phyloP scores from a whole-genome alignment of 2,797 vertebrate genomes.

The Sebastolobus altivelis region DNA sequence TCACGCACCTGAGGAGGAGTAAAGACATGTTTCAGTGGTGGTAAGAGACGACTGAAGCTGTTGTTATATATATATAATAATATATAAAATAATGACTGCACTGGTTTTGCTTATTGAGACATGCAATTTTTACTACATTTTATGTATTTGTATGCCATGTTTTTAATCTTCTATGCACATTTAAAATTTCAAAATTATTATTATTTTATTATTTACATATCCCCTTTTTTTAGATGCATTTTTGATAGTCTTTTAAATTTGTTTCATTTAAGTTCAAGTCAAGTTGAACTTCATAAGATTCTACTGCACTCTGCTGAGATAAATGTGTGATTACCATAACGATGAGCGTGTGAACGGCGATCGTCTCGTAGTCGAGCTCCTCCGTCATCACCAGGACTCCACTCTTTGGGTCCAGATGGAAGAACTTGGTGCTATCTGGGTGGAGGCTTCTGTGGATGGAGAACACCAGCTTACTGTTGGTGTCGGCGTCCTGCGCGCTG shows the following conservation, averaged over 20 bases:
- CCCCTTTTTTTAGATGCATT: neutral
- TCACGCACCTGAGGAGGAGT: slow-evolving; percentile 89
- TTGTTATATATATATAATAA: too few species aligned
- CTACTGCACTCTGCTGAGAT: neutral
- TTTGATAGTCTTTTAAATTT: neutral
- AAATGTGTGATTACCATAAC: slow-evolving; percentile 88
- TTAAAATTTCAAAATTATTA: neutral
- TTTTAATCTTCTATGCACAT: neutral
- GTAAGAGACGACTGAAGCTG: neutral
- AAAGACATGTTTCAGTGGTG: too few species aligned
- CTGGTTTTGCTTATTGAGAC: neutral
- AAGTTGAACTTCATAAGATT: neutral
- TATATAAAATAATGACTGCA: neutral
- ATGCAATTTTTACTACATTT: neutral
- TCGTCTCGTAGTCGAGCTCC: slow-evolving; percentile 87
- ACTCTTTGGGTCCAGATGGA: slow-evolving; percentile 93
- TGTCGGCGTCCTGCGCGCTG: slow-evolving; percentile 90
- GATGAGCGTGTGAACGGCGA: slow-evolving; percentile 89
- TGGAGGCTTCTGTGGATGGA: slow-evolving; percentile 92
- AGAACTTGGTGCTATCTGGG: slow-evolving; percentile 87
- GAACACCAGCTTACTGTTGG: slow-evolving; percentile 91
- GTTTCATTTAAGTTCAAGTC: neutral
- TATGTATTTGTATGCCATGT: neutral
- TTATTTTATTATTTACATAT: neutral
- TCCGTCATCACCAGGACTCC: slow-evolving; percentile 89